Evolutionary conservation across 2,113 vertebrate species (phyloP).

Genomic region (Anoura caudifer): DNA sequence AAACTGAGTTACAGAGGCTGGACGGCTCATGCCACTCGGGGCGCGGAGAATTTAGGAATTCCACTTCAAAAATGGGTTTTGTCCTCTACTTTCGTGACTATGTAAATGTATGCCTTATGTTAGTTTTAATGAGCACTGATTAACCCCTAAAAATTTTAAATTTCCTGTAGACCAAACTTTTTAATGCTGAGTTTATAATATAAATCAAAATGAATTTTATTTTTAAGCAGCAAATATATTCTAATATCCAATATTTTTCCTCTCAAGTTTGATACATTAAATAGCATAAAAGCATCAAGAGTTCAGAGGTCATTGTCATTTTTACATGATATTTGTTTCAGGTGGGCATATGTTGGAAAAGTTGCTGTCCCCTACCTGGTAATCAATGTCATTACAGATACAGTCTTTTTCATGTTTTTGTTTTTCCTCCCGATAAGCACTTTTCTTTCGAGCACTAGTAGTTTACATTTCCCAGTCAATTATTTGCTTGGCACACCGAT

Average conservation of each 20-base stretch:
- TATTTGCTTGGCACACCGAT: not conserved
- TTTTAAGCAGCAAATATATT: not conserved
- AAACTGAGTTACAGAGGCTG: not conserved
- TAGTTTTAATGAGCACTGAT: not conserved
- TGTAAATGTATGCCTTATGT: not conserved
- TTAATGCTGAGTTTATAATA: not conserved
- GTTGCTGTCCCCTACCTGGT: not conserved
- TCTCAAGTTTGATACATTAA: not conserved
- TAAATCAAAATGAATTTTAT: not conserved
- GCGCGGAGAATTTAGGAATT: not conserved
- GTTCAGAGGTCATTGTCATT: not conserved
- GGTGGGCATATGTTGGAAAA: not conserved
- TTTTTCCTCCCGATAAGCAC: not conserved
- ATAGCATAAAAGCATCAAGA: not conserved
- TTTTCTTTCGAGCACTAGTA: not conserved
- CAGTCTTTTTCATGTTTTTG: not conserved
- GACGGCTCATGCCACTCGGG: not conserved
- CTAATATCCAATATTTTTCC: not conserved
- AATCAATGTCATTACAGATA: not conserved
- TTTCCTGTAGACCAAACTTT: not conserved
- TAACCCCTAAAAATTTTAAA: not conserved
- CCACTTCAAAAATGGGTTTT: not conserved
- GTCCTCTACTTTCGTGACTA: not conserved
- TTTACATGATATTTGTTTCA: not conserved
- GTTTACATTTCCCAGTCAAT: not conserved